A percentile compares a stretch with the other conserved stretches of the same genome.
Evolutionary conservation across 1,140 invertebrate species (phyloP).

Genomic region (Dufourea novaeangliae): DNA sequence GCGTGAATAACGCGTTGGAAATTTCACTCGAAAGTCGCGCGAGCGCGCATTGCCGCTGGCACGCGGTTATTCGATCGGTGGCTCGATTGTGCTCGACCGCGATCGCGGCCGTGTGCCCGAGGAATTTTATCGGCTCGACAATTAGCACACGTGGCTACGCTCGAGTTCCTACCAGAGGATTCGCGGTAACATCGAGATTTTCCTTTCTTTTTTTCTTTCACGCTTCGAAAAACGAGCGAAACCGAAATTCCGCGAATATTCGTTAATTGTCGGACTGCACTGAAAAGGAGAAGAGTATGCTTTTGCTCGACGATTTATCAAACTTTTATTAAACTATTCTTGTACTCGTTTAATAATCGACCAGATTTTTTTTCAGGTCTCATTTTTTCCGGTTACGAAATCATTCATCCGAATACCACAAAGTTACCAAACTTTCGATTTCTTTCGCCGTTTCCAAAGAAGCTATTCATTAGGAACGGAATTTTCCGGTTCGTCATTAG

Average conservation of each 20-base stretch:
- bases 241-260: conserved; percentile 10
- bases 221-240: background rate
- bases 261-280: background rate
- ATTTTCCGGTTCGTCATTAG: no score
- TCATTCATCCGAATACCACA: no score
- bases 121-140: conserved; percentile 2
- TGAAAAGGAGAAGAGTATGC: background rate
- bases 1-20: conserved; percentile 43
- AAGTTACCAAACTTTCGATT: no score
- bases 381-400: no score
- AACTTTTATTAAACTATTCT: no score
- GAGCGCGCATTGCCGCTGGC: no score
- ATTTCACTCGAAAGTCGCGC: conserved; percentile 36
- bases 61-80: conserved; percentile 11
- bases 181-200: background rate
- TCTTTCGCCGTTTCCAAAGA: no score
- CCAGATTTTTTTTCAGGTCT: no score
- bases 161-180: no score
- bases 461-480: no score
- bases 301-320: background rate
- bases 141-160: background rate
- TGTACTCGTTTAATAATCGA: no score
- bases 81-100: background rate
- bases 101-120: background rate
- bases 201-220: background rate